A percentile compares a stretch with the other conserved stretches of the same genome.
Evolutionary conservation across 2,888 invertebrate genomes (phyloP).

Genomic region (Ecliptopera silaceata): DNA sequence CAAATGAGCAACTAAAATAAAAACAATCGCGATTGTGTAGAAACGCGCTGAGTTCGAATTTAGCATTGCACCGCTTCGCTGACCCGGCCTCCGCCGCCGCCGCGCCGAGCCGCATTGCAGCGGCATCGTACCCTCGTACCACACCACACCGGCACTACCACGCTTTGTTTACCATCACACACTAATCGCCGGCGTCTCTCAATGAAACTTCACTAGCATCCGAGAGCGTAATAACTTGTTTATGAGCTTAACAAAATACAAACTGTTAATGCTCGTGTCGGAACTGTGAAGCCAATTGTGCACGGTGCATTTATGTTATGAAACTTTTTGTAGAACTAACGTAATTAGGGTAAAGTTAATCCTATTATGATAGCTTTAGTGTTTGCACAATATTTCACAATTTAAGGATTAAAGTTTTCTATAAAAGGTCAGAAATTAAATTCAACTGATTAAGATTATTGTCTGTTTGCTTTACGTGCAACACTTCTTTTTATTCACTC

Average conservation of each 20-base stretch:
- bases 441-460: slow-evolving; percentile 34
- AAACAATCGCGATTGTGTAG: slow-evolving; percentile 41
- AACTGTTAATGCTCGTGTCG: slow-evolving; percentile 30
- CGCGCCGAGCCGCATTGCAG: slow-evolving; percentile 27
- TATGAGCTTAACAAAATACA: slow-evolving; percentile 34
- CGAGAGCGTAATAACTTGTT: slow-evolving; percentile 39
- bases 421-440: slow-evolving; percentile 48
- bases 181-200: slow-evolving; percentile 46
- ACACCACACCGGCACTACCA: slow-evolving; percentile 64
- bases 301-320: slow-evolving; percentile 13
- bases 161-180: slow-evolving; percentile 62
- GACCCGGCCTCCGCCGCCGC: slow-evolving; percentile 22
- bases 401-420: slow-evolving; percentile 38
- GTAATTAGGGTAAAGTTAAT: background rate
- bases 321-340: slow-evolving; percentile 12
- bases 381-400: slow-evolving; percentile 7
- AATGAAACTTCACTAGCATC: slow-evolving; percentile 41
- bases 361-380: background rate
- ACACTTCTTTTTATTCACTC: slow-evolving; percentile 11
- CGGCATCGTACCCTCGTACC: slow-evolving; percentile 29
- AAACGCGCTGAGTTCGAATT: slow-evolving; percentile 20
- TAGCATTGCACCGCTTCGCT: slow-evolving; percentile 58
- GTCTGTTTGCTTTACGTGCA: background rate
- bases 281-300: slow-evolving; percentile 31
- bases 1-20: too few species aligned